Base-by-base conservation (phyloP, 2,888 invertebrate species). In the Reticulitermes lucifugus region DNA sequence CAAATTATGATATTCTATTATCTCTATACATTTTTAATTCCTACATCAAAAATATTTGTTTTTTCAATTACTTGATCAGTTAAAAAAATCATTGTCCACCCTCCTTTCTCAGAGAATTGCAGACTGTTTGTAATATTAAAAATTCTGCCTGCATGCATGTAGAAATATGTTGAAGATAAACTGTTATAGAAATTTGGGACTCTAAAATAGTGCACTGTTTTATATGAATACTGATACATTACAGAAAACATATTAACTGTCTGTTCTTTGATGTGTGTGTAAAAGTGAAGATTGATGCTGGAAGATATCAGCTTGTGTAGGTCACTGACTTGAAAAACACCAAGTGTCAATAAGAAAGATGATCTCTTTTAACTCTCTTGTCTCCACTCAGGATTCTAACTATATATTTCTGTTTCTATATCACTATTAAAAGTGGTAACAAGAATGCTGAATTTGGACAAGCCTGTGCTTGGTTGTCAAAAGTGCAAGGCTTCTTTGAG, bases 201-300 rank as follows among this genome's bases (percentile, higher is more conserved):
- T 35, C 41, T 73, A 73, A 73, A 73, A 41, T 73, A 73, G 73
- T 73, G 73, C 73, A 73, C 29, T 73, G 12, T 73, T 73, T 71
- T 73, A 73, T 29, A 73, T 73, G 21, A 73, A 41, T 73, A 41
- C 35, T 73, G 73, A 29, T 41, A 41, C 21, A 21, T 73, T 73
- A 41, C 14, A 71, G 25, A 12, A 6, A 73, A 21, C 21, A 10
- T 73, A 41, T 25, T 21, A 73, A 41, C 2, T 21, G 5, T 21
- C 14, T 41, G 41, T 41, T 35, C 1, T 71, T 71, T 41, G 7
- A 5, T 73, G 41, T 29, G 21, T 41, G 29, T 41, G 73, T 12
- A n/a, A 41, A 73, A 73, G 21, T 71, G n/a, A 41, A 73, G 9
- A 25, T 41, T 35, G 14, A 18, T 41, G 21, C 41, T 73, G 35